These are phyloP conservation scores for Dipodomys ordii DNA, from an alignment of 2,113 vertebrate species.

Conservation along the genomic window DNA sequence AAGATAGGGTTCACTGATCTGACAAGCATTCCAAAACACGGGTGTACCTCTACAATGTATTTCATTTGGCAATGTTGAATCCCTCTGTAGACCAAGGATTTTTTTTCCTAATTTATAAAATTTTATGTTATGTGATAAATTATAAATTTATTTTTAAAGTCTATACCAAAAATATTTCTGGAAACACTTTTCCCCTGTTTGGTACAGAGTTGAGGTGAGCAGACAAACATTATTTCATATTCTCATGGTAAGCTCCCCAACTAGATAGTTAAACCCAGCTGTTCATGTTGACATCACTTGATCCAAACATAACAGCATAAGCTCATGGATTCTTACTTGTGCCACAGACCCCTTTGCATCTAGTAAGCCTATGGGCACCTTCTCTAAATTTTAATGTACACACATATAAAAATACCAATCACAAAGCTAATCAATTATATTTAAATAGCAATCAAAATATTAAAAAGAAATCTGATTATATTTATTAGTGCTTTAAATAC, in stretches of 20 bases:
- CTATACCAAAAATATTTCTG: too few relatives aligned
- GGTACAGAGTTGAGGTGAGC: too few relatives aligned
- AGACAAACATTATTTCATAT: too few relatives aligned
- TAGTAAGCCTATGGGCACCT: not conserved
- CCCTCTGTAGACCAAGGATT: not conserved
- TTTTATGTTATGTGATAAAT: too few relatives aligned
- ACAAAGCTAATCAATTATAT: not conserved
- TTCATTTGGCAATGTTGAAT: slow-evolving; percentile 17
- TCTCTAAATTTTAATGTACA: slow-evolving; percentile 27
- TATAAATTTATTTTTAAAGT: too few relatives aligned
- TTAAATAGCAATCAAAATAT: slow-evolving; percentile 38
- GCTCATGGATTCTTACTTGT: too few relatives aligned
- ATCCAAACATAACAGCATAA: too few relatives aligned
- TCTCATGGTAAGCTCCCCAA: too few relatives aligned
- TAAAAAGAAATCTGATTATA: slow-evolving; percentile 2
- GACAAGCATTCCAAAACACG: slow-evolving; percentile 20
- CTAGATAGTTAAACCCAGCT: too few relatives aligned
- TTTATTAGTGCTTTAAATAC: slow-evolving; percentile 6
- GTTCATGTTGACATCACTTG: too few relatives aligned
- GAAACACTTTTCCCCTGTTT: too few relatives aligned
- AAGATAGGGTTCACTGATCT: not conserved
- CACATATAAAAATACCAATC: not conserved
- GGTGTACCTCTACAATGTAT: not conserved
- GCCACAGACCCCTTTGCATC: not conserved
- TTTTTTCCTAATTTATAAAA: not conserved